These are phyloP conservation scores for Drosophila melanosoma DNA, from an alignment of 2,888 invertebrate species.

Conservation along the genomic window DNA sequence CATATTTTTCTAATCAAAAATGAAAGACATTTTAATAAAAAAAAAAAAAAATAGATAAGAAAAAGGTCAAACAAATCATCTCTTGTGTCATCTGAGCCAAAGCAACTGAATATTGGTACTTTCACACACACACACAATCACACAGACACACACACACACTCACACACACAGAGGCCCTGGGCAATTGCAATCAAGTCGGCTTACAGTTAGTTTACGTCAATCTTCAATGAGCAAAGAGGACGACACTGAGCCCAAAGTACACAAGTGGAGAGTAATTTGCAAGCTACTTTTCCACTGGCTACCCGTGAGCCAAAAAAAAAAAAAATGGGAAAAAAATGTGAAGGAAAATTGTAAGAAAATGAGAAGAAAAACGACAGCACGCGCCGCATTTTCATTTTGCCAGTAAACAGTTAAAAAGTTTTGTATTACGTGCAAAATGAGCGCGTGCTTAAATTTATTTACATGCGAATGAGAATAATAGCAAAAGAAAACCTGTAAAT, in stretches of 20 bases:
- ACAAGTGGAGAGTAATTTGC: constrained; percentile 43
- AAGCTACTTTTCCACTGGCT: constrained; percentile 25
- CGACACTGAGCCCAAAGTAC: constrained; percentile 38
- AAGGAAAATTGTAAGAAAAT: constrained; percentile 20
- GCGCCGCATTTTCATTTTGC: constrained; percentile 47
- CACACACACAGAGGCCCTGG: not conserved
- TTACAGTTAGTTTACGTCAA: constrained; percentile 58
- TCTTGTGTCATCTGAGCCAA: not conserved
- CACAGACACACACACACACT: constrained; percentile 5
- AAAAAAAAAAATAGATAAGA: not conserved
- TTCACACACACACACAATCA: not conserved
- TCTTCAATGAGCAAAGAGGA: constrained; percentile 48
- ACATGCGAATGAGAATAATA: constrained; percentile 37
- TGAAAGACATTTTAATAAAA: not conserved
- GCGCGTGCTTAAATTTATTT: constrained; percentile 69
- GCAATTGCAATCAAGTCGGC: constrained; percentile 46
- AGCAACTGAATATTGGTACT: not conserved
- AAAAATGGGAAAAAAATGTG: not conserved
- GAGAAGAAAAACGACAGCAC: constrained; percentile 63
- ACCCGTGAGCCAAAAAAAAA: not conserved
- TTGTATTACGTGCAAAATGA: constrained; percentile 74
- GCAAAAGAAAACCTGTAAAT: constrained; percentile 4
- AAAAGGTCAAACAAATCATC: not conserved
- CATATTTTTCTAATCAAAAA: not conserved
- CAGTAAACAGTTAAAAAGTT: constrained; percentile 60